phyloP scores from a whole-genome alignment of 2,888 invertebrate species.

The Tipula unca region DNA sequence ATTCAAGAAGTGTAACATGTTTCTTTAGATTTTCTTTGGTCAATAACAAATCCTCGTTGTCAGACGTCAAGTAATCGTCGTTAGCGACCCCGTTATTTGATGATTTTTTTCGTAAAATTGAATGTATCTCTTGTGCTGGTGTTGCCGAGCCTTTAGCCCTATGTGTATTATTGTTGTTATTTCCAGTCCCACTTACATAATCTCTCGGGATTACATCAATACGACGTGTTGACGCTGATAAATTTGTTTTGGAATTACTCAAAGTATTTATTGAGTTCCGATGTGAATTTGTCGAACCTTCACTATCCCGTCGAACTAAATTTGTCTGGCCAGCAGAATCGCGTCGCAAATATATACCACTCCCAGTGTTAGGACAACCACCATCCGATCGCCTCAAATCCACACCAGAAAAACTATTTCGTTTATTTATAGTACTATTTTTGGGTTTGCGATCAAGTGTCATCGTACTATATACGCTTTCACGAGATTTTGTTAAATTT shows the following conservation, averaged over 20 bases:
- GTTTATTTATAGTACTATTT: constrained; percentile 21
- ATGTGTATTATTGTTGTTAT: neutral
- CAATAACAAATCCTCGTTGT: constrained; percentile 22
- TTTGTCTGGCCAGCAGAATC: constrained; percentile 27
- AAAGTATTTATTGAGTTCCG: constrained; percentile 15
- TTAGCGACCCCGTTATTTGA: neutral
- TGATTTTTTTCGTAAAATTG: constrained; percentile 18
- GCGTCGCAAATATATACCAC: constrained; percentile 26
- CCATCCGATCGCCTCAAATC: constrained; percentile 1
- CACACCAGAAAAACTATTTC: constrained; percentile 22
- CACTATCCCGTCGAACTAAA: constrained; percentile 27
- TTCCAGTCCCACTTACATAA: neutral
- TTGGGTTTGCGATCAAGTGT: neutral
- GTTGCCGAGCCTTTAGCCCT: neutral
- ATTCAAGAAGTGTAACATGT: constrained; percentile 26
- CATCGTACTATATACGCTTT: neutral
- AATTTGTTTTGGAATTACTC: neutral
- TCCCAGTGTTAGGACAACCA: constrained; percentile 1
- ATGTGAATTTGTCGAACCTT: constrained; percentile 22
- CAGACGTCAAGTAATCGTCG: neutral
- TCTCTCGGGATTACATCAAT: neutral
- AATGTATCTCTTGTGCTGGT: neutral
- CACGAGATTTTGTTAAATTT: constrained; percentile 39
- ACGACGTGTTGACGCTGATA: neutral
- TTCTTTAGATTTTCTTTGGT: constrained; percentile 26